Evolutionary conservation across 2,888 invertebrate species (phyloP), one percentile per base, ranked within the genome.

Genomic region (Anarsia innoxiella): DNA sequence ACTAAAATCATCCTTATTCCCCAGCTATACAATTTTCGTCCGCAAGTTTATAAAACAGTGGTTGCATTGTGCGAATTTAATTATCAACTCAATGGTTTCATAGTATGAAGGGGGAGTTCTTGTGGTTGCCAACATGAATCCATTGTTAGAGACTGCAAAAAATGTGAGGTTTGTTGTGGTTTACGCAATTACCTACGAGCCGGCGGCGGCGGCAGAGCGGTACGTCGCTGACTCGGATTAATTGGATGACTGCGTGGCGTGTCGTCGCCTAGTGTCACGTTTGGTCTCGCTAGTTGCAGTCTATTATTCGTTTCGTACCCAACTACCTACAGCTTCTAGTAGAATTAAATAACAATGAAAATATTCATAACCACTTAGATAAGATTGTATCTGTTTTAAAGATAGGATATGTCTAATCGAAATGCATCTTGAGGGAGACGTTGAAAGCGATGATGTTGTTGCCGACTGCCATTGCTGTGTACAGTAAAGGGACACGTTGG

Each of bases 51-150:
- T 2, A 9, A 43, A 41, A 45, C 40, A 46, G 51, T 54, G 53
- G 64, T 69, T 69, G 63, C 63, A 59, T 72, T 76, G 74, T 68
- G 66, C 66, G 73, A 73, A 79, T 82, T 80, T 83, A 83, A 83
- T 84, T 82, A 83, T 79, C 78, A 77, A 76, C 75, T 77, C 80
- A 75, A 80, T 80, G 75, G 73, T 70, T 73, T 67, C 66, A 66
- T 50, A 62, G 68, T 69, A 70, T 61, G 66, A 65, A 65, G 69
- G 71, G 67, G 70, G 66, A 50, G 74, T 76, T 78, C 74, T 79
- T 76, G 72, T 65, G 66, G 66, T 55, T 67, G 73, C 78, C 75
- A 75, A 74, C 78, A 73, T 72, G 75, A 72, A 66, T 77, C 77
- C 62, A 79, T 84, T 83, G 83, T 84, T 79, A 69, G 72, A 58